Conservation (phyloP, 2,113 vertebrate genomes). For the Bettongia penicillata region DNA sequence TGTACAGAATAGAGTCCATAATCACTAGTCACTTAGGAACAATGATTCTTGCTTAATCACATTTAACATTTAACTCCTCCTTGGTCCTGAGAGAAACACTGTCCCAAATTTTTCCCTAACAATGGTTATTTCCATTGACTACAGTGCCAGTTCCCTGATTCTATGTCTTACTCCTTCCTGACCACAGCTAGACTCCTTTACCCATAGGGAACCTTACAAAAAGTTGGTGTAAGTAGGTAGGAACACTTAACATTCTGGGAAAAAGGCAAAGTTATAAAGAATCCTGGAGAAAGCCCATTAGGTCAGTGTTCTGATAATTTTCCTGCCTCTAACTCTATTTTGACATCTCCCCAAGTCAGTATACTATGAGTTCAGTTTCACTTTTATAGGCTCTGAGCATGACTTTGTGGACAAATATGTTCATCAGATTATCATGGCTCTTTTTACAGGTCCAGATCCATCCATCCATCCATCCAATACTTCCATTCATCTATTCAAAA, state of each 20-base stretch:
- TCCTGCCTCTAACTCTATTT: background rate
- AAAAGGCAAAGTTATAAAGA: background rate
- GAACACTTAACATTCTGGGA: background rate
- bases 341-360: background rate
- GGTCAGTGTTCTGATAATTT: background rate
- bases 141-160: background rate
- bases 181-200: background rate
- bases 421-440: background rate
- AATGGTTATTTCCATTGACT: background rate
- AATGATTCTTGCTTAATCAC: background rate
- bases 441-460: background rate
- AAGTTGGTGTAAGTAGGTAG: background rate
- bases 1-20: background rate
- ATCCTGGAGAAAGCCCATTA: background rate
- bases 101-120: background rate
- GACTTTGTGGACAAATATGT: background rate
- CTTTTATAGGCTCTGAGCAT: background rate
- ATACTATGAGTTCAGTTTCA: background rate
- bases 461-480: no score
- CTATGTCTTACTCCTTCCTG: background rate
- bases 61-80: background rate
- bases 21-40: background rate
- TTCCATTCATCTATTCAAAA: no score
- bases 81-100: background rate
- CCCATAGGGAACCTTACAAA: background rate